Conservation (phyloP, 2,888 invertebrate species). For the Lasioglossum oenotherae region DNA sequence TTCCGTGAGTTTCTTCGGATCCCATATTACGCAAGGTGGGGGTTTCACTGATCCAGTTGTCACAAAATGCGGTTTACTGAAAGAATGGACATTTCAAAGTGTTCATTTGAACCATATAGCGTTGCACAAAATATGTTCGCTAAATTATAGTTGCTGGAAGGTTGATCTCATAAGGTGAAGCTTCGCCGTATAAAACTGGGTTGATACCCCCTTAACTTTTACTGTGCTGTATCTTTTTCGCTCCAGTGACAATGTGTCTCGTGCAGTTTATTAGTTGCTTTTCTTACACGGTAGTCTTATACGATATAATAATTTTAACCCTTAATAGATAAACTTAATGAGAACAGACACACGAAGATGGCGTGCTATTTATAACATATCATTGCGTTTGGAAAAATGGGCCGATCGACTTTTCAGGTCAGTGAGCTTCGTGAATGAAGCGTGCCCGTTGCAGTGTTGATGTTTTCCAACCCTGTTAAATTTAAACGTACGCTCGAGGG, state of each 20-base stretch:
- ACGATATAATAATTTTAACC: background rate
- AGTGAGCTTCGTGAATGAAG: constrained; percentile 65
- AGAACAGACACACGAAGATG: constrained; percentile 15
- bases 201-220: background rate
- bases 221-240: background rate
- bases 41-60: constrained; percentile 42
- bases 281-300: background rate
- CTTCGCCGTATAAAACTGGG: background rate
- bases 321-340: constrained; percentile 21
- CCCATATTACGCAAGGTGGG: constrained; percentile 72
- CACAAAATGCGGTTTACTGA: constrained; percentile 56
- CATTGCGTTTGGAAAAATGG: constrained; percentile 64
- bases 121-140: background rate
- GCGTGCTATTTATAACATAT: constrained; percentile 55
- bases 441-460: constrained; percentile 42
- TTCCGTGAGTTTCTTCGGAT: constrained; percentile 76
- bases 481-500: constrained; percentile 61
- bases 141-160: background rate
- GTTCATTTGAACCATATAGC: background rate
- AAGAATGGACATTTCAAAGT: constrained; percentile 37
- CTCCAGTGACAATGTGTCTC: background rate
- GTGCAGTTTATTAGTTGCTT: background rate
- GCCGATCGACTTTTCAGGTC: constrained; percentile 67
- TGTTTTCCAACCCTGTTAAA: constrained; percentile 64
- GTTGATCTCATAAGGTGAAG: background rate